A percentile compares a stretch with the other conserved stretches of the same genome.
phyloP scores from a whole-genome alignment of 2,888 invertebrate species.

The Oligia latruncula region DNA sequence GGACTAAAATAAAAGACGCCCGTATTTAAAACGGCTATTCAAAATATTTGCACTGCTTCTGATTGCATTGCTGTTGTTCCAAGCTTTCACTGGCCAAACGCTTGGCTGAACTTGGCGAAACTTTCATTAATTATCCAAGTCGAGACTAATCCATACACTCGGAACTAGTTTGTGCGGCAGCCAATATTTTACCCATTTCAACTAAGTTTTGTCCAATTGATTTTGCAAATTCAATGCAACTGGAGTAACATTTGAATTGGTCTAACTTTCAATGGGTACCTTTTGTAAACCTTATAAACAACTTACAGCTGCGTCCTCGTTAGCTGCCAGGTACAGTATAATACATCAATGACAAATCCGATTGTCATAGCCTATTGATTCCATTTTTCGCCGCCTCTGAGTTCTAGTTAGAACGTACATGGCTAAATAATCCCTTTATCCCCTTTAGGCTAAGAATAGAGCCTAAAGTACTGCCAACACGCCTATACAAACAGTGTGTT shows the following conservation, averaged over 20 bases:
- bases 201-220: conserved; percentile 49
- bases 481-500: conserved; percentile 37
- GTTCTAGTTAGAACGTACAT: conserved; percentile 14
- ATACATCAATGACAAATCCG: conserved; percentile 32
- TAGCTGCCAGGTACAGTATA: conserved; percentile 26
- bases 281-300: conserved; percentile 25
- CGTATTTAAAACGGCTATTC: conserved; percentile 49
- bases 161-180: conserved; percentile 43
- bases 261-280: conserved; percentile 24
- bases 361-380: conserved; percentile 29
- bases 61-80: conserved; percentile 60
- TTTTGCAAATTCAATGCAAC: conserved; percentile 39
- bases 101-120: conserved; percentile 61
- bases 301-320: conserved; percentile 37
- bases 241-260: conserved; percentile 40
- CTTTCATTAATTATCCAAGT: conserved; percentile 64
- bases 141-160: conserved; percentile 49
- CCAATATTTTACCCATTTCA: conserved; percentile 56
- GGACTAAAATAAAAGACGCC: conserved; percentile 46
- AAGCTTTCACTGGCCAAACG: conserved; percentile 46
- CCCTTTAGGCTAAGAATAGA: conserved; percentile 52
- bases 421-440: conserved; percentile 33
- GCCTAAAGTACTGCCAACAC: conserved; percentile 26
- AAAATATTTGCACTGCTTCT: conserved; percentile 55
- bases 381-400: conserved; percentile 10